Evolutionary conservation across 2,797 vertebrate species (phyloP), one percentile per base, ranked within the genome.

Genomic region (Esox lucius): DNA sequence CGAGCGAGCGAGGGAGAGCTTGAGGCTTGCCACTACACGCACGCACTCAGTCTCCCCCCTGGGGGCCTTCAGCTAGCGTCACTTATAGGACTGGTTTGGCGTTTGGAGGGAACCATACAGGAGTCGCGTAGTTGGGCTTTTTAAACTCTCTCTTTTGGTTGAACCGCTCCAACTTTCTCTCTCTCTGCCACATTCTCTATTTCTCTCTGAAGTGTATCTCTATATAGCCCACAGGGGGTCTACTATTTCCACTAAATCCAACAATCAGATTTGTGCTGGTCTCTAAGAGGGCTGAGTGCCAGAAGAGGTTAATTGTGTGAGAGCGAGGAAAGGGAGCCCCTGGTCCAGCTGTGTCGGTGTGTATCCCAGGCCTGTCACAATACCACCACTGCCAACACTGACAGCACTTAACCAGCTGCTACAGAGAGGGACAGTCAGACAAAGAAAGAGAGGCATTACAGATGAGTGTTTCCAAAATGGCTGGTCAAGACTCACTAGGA

Each of bases 111-210:
- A 85, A 81, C 77, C 6, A n/a, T 24, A 24, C 56, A 86, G 82
- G 80, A 89, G 84, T 80, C 80, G 72, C 85, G 88, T 85, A 87
- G 84, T 82, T 90, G 73, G 79, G 78, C 83, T 87, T 88, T 88
- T 87, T 81, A 59, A 75, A 15, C 39, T 17, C 39, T 17, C 39
- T 71, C 28, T 61, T 17, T 53, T 48, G 19, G 15, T 51, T 5
- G 42, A 46, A 46, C 42, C 13, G 15, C 69, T 53, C 46, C 51
- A 49, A 5, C 35, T 46, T 46, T 42, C 67, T 24, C 39, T 26
- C 22, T 68, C 3, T 46, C 65, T 15, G 24, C 59, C 53, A 8
- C 24, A 33, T 7, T 28, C 35, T 62, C 69, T 71, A 24, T 66
- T 71, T 62, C 28, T 61, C 76, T 53, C 56, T 72, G 48, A 75